Conservation (phyloP, 2,113 vertebrate genomes). For the Plectropomus leopardus region DNA sequence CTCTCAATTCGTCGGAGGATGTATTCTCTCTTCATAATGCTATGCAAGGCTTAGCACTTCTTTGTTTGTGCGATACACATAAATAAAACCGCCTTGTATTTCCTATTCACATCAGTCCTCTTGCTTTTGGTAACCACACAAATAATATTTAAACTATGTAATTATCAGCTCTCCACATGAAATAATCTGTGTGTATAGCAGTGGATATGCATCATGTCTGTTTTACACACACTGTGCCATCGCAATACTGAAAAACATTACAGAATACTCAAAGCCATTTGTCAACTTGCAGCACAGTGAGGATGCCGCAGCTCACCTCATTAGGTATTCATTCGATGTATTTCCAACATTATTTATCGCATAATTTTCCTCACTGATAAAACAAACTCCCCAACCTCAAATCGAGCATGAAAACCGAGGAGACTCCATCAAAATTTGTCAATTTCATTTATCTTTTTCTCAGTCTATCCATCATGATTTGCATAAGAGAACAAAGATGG, state of each 20-base stretch:
- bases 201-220: neutral
- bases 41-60: neutral
- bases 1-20: neutral
- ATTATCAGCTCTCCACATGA: neutral
- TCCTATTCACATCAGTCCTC: neutral
- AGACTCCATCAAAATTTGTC: slow-evolving; percentile 28
- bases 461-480: slow-evolving; percentile 42
- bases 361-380: slow-evolving; percentile 13
- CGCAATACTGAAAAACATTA: neutral
- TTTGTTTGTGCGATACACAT: neutral
- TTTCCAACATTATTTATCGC: slow-evolving; percentile 41
- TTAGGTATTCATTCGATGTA: slow-evolving; percentile 11
- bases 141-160: neutral
- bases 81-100: neutral
- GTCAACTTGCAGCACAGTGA: slow-evolving; percentile 11
- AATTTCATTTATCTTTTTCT: neutral
- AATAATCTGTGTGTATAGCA: neutral
- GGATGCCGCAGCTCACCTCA: neutral
- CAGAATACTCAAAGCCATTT: slow-evolving; percentile 25
- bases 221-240: neutral
- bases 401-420: slow-evolving; percentile 17
- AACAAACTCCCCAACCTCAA: slow-evolving; percentile 22
- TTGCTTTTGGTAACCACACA: neutral
- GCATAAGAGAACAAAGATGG: slow-evolving; percentile 2
- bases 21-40: neutral